Percentiles rank a stretch among this genome's conserved stretches.
phyloP scores from a whole-genome alignment of 2,113 vertebrate genomes.

The Micronycteris hirsuta region DNA sequence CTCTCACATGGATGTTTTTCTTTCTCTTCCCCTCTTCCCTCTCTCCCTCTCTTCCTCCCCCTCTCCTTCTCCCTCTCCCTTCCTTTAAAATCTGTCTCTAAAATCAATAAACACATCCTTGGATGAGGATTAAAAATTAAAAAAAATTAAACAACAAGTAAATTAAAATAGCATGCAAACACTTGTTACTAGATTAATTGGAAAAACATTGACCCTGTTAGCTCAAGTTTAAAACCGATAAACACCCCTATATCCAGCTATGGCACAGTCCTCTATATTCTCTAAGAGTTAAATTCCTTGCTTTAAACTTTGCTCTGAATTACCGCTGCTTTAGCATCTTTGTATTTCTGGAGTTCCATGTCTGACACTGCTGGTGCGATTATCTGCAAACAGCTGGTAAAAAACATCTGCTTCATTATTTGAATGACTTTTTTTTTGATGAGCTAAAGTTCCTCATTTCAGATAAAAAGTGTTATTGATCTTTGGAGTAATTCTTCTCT shows the following conservation, averaged over 20 bases:
- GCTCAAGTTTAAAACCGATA: not conserved
- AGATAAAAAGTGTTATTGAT: conserved; percentile 32
- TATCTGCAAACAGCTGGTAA: conserved; percentile 51
- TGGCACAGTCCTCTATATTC: not conserved
- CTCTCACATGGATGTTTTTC: too few species aligned
- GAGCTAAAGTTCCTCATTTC: conserved; percentile 37
- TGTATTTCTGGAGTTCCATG: conserved; percentile 33
- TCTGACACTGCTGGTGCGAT: conserved; percentile 26
- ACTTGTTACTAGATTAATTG: not conserved
- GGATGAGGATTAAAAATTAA: not conserved
- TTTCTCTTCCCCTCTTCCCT: too few species aligned
- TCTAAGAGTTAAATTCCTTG: conserved; percentile 31
- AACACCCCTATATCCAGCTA: not conserved
- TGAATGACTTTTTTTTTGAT: conserved; percentile 36
- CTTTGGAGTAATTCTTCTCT: conserved; percentile 31
- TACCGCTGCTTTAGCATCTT: conserved; percentile 42
- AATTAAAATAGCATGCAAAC: not conserved
- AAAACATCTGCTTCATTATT: conserved; percentile 34
- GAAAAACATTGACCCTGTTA: not conserved
- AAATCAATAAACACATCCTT: too few species aligned
- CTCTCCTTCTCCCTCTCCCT: too few species aligned
- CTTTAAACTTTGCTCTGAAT: not conserved
- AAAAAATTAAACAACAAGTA: not conserved
- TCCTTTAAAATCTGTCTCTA: too few species aligned
- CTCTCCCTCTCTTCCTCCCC: too few species aligned